Conservation (phyloP, 2,797 vertebrate genomes). For the Uromys caudimaculatus region DNA sequence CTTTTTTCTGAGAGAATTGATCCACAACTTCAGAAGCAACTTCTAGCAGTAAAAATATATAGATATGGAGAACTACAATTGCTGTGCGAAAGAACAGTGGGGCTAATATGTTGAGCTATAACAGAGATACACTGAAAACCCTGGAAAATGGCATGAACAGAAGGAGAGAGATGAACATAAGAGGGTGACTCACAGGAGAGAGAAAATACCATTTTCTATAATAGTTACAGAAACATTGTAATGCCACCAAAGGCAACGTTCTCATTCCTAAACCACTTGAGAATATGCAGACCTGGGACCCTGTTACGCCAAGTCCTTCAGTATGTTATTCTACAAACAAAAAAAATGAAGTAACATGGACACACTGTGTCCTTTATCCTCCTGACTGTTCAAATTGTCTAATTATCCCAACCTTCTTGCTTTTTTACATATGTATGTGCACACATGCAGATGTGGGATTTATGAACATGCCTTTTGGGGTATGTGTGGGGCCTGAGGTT, state of each 20-base stretch:
- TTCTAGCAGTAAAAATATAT: slow-evolving; percentile 22
- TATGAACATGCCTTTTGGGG: background rate
- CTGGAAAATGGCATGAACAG: background rate
- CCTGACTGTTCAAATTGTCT: background rate
- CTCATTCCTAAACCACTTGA: background rate
- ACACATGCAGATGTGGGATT: background rate
- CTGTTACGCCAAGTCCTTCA: background rate
- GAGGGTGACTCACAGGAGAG: background rate
- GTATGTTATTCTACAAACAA: background rate
- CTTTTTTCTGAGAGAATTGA: background rate
- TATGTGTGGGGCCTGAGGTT: background rate
- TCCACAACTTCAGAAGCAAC: background rate
- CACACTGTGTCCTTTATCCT: background rate
- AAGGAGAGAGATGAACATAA: background rate
- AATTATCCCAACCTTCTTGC: background rate
- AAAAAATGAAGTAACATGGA: background rate
- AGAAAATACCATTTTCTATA: background rate
- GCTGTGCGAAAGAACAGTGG: background rate
- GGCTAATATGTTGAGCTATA: background rate
- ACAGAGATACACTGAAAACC: background rate
- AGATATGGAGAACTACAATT: background rate
- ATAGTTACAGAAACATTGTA: background rate
- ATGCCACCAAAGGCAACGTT: background rate
- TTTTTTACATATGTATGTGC: background rate
- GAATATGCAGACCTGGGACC: background rate